These are phyloP conservation scores for Stichodactyla helianthus DNA, from an alignment of 64 coral and sea anemone genomes.

Conservation along the genomic window DNA sequence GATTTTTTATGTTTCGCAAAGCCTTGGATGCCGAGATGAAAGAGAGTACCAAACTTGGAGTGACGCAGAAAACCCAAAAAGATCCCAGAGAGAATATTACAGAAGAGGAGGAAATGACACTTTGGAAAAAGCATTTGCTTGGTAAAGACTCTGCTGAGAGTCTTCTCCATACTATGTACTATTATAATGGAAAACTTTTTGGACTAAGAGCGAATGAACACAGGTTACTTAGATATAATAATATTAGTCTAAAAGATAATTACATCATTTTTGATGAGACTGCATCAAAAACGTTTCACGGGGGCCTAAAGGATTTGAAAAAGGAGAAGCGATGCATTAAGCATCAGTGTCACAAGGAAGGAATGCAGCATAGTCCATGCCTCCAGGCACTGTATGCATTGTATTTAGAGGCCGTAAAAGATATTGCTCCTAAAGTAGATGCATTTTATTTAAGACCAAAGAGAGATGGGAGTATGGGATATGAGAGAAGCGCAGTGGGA, in stretches of 20 bases:
- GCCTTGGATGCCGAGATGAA: slow-evolving; percentile 31
- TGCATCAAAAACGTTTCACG: slow-evolving; percentile 27
- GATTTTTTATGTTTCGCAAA: slow-evolving; percentile 34
- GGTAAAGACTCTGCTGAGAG: slow-evolving; percentile 21
- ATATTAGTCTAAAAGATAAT: slow-evolving; percentile 24
- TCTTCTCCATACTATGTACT: slow-evolving; percentile 17
- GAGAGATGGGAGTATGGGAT: slow-evolving; percentile 23
- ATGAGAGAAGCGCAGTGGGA: slow-evolving; percentile 39
- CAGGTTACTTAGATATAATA: slow-evolving; percentile 1
- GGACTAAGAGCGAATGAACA: slow-evolving; percentile 24
- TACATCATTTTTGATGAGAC: slow-evolving; percentile 25
- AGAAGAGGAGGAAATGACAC: slow-evolving; percentile 9
- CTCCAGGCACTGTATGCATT: slow-evolving; percentile 5
- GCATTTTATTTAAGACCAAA: slow-evolving; percentile 35
- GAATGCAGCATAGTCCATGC: slow-evolving; percentile 25
- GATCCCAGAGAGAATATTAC: slow-evolving; percentile 19
- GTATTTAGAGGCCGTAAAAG: slow-evolving; percentile 30
- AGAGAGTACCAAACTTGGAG: slow-evolving; percentile 12
- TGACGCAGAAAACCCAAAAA: slow-evolving; percentile 13
- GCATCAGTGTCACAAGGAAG: slow-evolving; percentile 16
- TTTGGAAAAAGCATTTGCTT: slow-evolving; percentile 17
- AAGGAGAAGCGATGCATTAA: slow-evolving; percentile 19
- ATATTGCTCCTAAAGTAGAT: slow-evolving; percentile 13
- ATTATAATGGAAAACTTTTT: slow-evolving; percentile 27
- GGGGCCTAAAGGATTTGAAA: slow-evolving; percentile 26